phyloP scores from a whole-genome alignment of 2,888 invertebrate species.

The Anthophora plumipes region DNA sequence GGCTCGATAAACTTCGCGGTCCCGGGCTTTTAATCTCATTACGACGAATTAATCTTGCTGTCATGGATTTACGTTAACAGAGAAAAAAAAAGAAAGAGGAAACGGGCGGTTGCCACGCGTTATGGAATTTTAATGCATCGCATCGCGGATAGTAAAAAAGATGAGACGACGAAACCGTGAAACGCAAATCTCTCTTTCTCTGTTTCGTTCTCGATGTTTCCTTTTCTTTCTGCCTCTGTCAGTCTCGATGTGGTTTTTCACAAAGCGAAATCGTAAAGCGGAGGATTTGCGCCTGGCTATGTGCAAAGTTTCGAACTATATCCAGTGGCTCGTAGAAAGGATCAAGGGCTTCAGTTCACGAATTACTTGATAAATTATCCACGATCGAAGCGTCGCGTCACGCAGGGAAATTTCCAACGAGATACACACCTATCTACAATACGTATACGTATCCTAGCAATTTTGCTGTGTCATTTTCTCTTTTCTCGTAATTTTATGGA shows the following conservation, averaged over 20 bases:
- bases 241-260: background rate
- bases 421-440: too few relatives aligned
- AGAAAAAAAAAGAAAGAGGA: background rate
- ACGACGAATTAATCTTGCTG: constrained; percentile 1
- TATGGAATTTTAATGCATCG: constrained; percentile 14
- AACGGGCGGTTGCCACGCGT: background rate
- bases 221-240: background rate
- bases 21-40: constrained; percentile 1
- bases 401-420: background rate
- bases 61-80: background rate
- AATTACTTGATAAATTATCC: background rate
- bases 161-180: constrained; percentile 1
- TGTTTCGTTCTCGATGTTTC: background rate
- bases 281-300: constrained; percentile 1
- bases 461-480: too few relatives aligned
- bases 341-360: background rate
- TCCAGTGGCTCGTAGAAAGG: background rate
- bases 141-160: background rate
- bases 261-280: constrained; percentile 17
- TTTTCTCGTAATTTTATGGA: too few relatives aligned
- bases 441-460: too few relatives aligned
- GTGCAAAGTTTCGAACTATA: background rate
- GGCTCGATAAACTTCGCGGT: background rate
- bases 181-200: constrained; percentile 14
- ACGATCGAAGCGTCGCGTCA: background rate